Conservation (phyloP, 2,113 vertebrate genomes). For the Psittacula cyanocephala region DNA sequence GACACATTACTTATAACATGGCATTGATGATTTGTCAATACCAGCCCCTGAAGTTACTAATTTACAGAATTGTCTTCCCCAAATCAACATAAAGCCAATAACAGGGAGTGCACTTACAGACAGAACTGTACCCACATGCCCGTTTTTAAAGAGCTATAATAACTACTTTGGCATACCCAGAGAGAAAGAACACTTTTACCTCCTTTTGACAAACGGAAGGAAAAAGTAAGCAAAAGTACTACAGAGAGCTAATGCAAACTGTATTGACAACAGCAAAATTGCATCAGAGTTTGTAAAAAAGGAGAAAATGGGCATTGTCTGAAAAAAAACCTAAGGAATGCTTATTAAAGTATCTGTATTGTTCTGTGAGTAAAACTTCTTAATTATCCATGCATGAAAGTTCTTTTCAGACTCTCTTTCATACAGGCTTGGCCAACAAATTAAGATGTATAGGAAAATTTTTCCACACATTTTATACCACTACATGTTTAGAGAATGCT, state of each 20-base stretch:
- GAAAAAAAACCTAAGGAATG: background rate
- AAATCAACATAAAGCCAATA: background rate
- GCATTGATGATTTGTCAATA: background rate
- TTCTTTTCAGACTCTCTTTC: background rate
- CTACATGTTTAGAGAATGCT: background rate
- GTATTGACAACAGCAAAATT: background rate
- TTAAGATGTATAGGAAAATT: background rate
- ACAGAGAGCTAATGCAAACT: fast-evolving
- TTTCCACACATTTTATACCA: background rate
- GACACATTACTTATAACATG: background rate
- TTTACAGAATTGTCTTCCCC: background rate
- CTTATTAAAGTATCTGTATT: background rate
- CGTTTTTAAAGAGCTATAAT: background rate
- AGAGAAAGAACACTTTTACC: background rate
- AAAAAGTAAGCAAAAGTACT: background rate
- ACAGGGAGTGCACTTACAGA: fast-evolving
- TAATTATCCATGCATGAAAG: background rate
- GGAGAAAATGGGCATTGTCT: background rate
- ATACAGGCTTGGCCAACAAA: background rate
- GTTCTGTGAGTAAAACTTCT: background rate
- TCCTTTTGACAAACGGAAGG: background rate
- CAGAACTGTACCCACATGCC: background rate
- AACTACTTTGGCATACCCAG: background rate
- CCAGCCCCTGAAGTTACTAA: background rate
- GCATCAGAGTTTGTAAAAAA: background rate